phyloP scores from a whole-genome alignment of 2,888 invertebrate species.

The Charanyca ferruginea region DNA sequence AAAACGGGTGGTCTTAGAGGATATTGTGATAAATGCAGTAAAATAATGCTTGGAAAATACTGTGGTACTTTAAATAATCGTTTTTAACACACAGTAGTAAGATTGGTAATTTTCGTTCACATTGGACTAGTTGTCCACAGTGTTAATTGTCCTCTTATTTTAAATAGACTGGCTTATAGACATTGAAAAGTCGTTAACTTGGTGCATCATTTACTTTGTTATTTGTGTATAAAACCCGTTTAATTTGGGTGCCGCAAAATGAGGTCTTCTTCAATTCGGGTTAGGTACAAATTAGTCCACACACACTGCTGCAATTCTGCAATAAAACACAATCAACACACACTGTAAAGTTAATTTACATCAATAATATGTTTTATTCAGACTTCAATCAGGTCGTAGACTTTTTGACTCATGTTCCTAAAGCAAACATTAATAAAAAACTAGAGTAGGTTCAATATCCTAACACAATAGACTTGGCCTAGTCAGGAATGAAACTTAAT shows the following conservation, averaged over 20 bases:
- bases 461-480: conserved; percentile 54
- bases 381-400: conserved; percentile 38
- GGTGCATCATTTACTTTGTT: not conserved
- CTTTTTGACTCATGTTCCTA: conserved; percentile 47
- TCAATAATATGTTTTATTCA: not conserved
- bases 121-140: not conserved
- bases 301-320: not conserved
- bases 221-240: too few relatives aligned
- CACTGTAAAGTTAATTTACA: conserved; percentile 1
- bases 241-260: not conserved
- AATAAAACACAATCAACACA: conserved; percentile 4
- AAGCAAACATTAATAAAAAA: conserved; percentile 38
- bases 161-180: not conserved
- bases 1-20: conserved; percentile 20
- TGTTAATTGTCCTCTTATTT: conserved; percentile 4
- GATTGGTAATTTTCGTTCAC: conserved; percentile 11
- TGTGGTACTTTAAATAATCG: not conserved
- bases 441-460: conserved; percentile 59
- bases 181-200: not conserved
- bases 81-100: conserved; percentile 1
- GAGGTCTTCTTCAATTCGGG: not conserved
- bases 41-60: conserved; percentile 9
- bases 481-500: conserved; percentile 49
- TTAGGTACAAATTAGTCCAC: not conserved
- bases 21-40: conserved; percentile 10